Evolutionary conservation across 2,888 invertebrate genomes (phyloP).

Genomic region (Noctua fimbriata): DNA sequence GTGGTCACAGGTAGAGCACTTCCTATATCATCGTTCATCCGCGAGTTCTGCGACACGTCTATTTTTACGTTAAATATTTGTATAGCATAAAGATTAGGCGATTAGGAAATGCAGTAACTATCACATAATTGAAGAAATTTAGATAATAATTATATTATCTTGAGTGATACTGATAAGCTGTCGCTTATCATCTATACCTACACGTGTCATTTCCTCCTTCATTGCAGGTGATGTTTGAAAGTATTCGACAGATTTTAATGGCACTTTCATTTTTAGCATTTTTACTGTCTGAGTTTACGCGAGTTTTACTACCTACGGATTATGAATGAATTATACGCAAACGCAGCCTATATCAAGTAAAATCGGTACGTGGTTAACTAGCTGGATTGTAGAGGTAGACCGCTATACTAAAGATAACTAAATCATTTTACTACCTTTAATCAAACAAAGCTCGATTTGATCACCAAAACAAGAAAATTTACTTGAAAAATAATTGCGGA

Average conservation of each 20-base stretch:
- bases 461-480: slow-evolving; percentile 3
- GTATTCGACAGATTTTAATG: background rate
- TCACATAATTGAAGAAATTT: slow-evolving; percentile 13
- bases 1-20: slow-evolving; percentile 11
- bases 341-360: background rate
- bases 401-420: background rate
- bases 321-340: background rate
- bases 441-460: background rate
- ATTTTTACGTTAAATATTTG: slow-evolving; percentile 27
- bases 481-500: background rate
- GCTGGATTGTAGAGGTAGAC: background rate
- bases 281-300: background rate
- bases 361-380: background rate
- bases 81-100: slow-evolving; percentile 3
- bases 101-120: slow-evolving; percentile 7
- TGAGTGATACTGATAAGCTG: slow-evolving; percentile 1
- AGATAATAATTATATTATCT: slow-evolving; percentile 22
- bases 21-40: slow-evolving; percentile 36
- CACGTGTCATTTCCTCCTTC: slow-evolving; percentile 12
- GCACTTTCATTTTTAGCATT: background rate
- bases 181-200: background rate
- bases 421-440: background rate
- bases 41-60: slow-evolving; percentile 13
- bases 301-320: background rate
- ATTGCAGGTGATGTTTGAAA: background rate